These are phyloP conservation scores for Drosophila athabasca DNA, from an alignment of 1,140 invertebrate species.

Conservation along the genomic window DNA sequence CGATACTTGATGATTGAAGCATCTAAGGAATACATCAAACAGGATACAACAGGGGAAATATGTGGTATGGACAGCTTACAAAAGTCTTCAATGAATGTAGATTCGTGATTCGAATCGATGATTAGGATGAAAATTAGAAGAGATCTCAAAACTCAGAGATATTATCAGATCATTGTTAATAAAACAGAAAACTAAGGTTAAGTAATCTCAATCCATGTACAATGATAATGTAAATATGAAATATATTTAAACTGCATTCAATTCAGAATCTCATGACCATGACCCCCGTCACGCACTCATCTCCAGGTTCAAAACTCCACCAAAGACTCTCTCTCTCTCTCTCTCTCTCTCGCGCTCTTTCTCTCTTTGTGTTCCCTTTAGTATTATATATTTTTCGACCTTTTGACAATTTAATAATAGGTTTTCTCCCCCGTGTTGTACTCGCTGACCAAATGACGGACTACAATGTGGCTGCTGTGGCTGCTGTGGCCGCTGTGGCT, in stretches of 20 bases:
- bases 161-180: no score
- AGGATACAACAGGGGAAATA: no score
- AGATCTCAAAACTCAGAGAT: no score
- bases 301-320: neutral
- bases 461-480: conserved; percentile 48
- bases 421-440: conserved; percentile 48
- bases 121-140: no score
- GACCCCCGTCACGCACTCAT: conserved; percentile 38
- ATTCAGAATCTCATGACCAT: conserved; percentile 1
- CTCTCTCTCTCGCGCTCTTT: conserved; percentile 5
- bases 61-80: no score
- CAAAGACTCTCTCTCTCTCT: neutral
- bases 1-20: no score
- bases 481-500: neutral
- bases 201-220: no score
- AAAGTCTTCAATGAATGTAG: no score
- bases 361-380: conserved; percentile 11
- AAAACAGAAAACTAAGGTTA: no score
- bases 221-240: no score
- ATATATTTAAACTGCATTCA: neutral
- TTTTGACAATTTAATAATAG: conserved; percentile 84
- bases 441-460: conserved; percentile 76
- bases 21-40: neutral
- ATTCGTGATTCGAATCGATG: no score
- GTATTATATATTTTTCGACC: conserved; percentile 73